These are phyloP conservation scores for Anolis sagrei DNA, from an alignment of 2,113 vertebrate species.

Conservation along the genomic window DNA sequence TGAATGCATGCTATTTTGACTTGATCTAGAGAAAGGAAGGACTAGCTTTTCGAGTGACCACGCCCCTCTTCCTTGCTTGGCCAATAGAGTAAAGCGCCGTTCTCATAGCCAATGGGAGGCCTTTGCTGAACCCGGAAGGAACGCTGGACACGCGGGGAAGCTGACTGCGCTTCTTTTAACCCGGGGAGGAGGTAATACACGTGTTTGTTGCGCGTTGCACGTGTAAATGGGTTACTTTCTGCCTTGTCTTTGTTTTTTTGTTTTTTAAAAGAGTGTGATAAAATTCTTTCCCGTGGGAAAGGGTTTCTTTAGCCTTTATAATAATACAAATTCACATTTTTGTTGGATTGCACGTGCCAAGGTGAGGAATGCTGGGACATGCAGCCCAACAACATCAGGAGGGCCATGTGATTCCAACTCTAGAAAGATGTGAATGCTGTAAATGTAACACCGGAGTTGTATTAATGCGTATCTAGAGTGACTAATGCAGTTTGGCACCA, in stretches of 20 bases:
- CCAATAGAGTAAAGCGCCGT: neutral
- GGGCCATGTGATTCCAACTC: too few relatives aligned
- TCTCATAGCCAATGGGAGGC: neutral
- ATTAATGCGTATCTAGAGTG: too few relatives aligned
- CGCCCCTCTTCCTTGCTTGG: neutral
- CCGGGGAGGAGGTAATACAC: neutral
- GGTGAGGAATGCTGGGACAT: too few relatives aligned
- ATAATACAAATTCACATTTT: too few relatives aligned
- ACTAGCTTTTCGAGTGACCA: rapidly evolving
- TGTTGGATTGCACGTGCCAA: too few relatives aligned
- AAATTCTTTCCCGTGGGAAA: too few relatives aligned
- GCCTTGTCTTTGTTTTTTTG: neutral
- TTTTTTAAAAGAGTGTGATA: too few relatives aligned
- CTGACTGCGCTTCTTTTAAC: neutral
- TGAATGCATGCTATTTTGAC: rapidly evolving
- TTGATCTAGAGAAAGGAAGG: neutral
- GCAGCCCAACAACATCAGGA: too few relatives aligned
- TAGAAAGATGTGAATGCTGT: too few relatives aligned
- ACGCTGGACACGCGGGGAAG: neutral
- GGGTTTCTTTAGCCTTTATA: too few relatives aligned
- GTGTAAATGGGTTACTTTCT: neutral
- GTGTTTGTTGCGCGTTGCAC: neutral
- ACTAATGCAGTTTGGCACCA: too few relatives aligned
- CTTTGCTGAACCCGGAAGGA: neutral
- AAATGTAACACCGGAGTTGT: too few relatives aligned